Evolutionary conservation across 2,113 vertebrate species (phyloP).

Genomic region (Uria aalge): DNA sequence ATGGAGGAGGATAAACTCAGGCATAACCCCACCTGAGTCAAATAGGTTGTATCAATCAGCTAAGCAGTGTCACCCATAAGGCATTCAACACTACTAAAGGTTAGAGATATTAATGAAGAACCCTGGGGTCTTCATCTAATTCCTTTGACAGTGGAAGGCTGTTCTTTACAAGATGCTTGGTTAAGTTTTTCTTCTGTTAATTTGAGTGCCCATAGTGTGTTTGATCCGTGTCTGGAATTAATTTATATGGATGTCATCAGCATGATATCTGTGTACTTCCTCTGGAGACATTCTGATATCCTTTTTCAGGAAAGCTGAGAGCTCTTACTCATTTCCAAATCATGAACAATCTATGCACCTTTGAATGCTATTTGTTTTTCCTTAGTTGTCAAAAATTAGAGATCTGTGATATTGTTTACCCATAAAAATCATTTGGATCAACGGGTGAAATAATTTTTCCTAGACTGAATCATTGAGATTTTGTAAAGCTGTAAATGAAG

Average conservation of each 20-base stretch:
- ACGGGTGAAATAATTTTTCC: neutral
- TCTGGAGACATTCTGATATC: neutral
- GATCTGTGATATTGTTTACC: neutral
- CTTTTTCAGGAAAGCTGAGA: neutral
- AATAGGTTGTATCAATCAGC: neutral
- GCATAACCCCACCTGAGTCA: neutral
- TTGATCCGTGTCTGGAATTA: neutral
- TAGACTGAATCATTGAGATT: neutral
- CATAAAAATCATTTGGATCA: neutral
- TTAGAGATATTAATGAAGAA: neutral
- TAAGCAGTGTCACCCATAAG: neutral
- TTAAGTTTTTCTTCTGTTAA: neutral
- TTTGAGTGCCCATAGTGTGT: neutral
- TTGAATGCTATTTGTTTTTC: neutral
- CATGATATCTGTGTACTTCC: neutral
- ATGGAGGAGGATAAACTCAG: neutral
- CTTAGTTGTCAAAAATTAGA: neutral
- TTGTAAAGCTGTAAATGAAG: neutral
- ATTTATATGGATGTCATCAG: neutral
- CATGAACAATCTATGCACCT: neutral
- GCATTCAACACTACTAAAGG: neutral
- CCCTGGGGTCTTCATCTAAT: neutral
- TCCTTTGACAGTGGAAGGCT: neutral
- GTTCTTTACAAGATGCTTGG: neutral
- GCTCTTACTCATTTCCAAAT: neutral